Conservation (phyloP, 2,797 vertebrate genomes). For the Dipus sagitta region DNA sequence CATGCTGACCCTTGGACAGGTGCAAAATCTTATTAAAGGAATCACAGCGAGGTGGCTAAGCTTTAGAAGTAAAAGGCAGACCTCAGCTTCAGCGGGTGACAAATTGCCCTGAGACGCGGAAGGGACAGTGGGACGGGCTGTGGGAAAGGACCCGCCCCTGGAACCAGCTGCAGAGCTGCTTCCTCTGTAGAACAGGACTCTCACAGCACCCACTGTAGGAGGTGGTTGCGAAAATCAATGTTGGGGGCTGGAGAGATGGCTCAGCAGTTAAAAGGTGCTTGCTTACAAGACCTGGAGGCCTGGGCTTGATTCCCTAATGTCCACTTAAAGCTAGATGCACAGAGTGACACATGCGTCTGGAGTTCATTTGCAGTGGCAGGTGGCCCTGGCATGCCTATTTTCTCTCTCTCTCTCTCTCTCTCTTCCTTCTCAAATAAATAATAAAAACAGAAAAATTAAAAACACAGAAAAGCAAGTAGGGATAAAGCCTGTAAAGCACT, state of each 20-base stretch:
- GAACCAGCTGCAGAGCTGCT: neutral
- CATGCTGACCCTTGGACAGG: neutral
- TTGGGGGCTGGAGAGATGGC: neutral
- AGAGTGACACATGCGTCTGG: no score
- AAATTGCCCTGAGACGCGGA: neutral
- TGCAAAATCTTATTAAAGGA: neutral
- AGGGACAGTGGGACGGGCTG: no score
- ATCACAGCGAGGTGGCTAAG: neutral
- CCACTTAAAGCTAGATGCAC: no score
- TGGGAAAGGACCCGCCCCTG: neutral
- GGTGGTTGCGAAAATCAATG: neutral
- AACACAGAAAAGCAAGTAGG: neutral
- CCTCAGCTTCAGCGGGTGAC: neutral
- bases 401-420: no score
- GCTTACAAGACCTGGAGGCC: no score
- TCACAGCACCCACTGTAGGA: neutral
- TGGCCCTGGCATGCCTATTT: no score
- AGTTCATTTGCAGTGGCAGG: no score
- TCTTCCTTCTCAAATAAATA: no score
- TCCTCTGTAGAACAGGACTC: neutral
- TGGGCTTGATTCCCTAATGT: no score
- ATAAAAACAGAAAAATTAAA: no score
- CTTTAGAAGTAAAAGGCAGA: neutral
- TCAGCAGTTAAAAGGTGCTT: no score
- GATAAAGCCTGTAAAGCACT: neutral